phyloP scores from a whole-genome alignment of 2,113 vertebrate species.

The Platysternon megacephalum region DNA sequence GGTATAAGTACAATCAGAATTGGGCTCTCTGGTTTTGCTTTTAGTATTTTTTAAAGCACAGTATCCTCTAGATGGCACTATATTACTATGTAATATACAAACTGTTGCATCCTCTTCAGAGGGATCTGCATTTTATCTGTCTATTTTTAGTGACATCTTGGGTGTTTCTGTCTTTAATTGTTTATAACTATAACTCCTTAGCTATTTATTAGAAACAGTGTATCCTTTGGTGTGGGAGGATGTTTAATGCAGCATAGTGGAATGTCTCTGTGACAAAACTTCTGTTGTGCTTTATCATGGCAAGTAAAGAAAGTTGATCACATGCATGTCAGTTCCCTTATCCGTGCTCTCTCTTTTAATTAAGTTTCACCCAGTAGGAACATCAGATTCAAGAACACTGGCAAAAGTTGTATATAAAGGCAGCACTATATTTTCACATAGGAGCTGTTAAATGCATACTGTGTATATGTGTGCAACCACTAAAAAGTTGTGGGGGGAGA shows the following conservation, averaged over 20 bases:
- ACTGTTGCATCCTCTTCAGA: rapidly evolving
- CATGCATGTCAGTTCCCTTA: rapidly evolving
- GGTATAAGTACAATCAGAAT: background rate
- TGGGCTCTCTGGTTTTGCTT: background rate
- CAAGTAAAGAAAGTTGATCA: rapidly evolving
- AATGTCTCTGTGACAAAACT: rapidly evolving
- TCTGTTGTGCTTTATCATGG: background rate
- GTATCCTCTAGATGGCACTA: constrained; percentile 48
- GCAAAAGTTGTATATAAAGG: background rate
- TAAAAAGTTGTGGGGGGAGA: background rate
- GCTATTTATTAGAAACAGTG: rapidly evolving
- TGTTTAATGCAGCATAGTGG: background rate
- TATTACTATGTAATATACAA: background rate
- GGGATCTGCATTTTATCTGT: background rate
- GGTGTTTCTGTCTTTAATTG: rapidly evolving
- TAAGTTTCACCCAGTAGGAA: rapidly evolving
- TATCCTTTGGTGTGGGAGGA: rapidly evolving
- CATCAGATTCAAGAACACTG: background rate
- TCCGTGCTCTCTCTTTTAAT: rapidly evolving
- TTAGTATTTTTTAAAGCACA: background rate
- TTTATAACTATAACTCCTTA: rapidly evolving
- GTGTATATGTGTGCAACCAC: background rate
- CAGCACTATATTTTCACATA: rapidly evolving
- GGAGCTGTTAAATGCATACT: rapidly evolving
- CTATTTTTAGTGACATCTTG: background rate